These are phyloP conservation scores for Suricata suricatta DNA, from an alignment of 2,113 vertebrate species.

Conservation along the genomic window DNA sequence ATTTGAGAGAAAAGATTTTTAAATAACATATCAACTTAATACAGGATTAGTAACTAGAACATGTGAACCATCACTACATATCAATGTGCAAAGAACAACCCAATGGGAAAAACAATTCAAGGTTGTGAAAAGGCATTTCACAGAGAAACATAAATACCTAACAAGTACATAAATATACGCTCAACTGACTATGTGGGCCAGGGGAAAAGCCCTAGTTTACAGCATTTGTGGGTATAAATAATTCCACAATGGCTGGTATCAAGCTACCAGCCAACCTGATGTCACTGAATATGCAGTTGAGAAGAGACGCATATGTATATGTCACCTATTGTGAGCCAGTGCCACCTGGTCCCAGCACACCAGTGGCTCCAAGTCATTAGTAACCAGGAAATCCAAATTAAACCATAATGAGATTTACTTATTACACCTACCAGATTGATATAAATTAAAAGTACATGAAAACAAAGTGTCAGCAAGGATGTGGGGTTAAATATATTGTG, in stretches of 20 bases:
- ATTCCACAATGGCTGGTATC: neutral
- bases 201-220: neutral
- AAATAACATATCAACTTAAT: neutral
- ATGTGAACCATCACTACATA: neutral
- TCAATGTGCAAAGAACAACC: neutral
- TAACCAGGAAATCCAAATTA: slow-evolving; percentile 5
- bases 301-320: neutral
- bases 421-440: neutral
- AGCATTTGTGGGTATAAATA: neutral
- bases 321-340: neutral
- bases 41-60: neutral
- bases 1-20: neutral
- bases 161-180: neutral
- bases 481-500: neutral
- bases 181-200: neutral
- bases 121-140: neutral
- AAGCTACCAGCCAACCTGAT: neutral
- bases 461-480: neutral
- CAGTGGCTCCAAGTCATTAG: neutral
- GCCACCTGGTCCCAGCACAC: neutral
- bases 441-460: neutral
- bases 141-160: neutral
- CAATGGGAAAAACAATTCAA: neutral
- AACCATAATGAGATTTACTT: neutral
- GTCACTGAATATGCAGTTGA: neutral